Evolutionary conservation across 2,888 invertebrate genomes (phyloP).

Genomic region (Rhopalosiphum nymphaeae): DNA sequence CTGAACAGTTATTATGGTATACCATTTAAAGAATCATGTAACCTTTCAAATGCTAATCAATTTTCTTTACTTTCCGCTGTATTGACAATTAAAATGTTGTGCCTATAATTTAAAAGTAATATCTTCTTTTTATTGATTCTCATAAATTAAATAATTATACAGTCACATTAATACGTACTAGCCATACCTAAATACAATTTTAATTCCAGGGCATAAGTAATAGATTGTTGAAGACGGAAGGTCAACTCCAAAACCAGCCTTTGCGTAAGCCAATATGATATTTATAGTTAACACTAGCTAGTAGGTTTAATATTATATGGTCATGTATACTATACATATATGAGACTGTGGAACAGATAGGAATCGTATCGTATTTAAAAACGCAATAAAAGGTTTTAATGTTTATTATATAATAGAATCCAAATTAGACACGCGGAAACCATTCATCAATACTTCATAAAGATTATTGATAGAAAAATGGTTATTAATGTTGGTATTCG

Average conservation of each 20-base stretch:
- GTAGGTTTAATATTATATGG: not conserved
- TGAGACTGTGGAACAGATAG: not conserved
- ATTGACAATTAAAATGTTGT: not conserved
- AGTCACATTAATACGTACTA: not conserved
- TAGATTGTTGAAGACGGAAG: not conserved
- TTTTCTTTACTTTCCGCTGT: not conserved
- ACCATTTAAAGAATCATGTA: not conserved
- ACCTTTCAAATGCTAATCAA: not conserved
- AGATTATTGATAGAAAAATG: too few species aligned
- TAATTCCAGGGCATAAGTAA: not conserved
- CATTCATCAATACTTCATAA: not conserved
- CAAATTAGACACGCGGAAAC: not conserved
- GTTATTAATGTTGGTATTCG: too few species aligned
- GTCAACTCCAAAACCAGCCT: too few species aligned
- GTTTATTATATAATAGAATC: not conserved
- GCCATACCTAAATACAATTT: not conserved
- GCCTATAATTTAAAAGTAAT: not conserved
- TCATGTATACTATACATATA: not conserved
- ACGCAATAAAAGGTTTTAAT: not conserved
- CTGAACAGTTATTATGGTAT: not conserved
- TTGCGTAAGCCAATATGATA: too few species aligned
- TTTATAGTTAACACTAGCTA: not conserved
- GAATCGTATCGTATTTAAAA: not conserved
- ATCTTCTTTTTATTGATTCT: not conserved
- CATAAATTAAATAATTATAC: not conserved